These are phyloP conservation scores for Zaprionus lachaisei DNA, from an alignment of 1,140 invertebrate genomes.

Conservation along the genomic window DNA sequence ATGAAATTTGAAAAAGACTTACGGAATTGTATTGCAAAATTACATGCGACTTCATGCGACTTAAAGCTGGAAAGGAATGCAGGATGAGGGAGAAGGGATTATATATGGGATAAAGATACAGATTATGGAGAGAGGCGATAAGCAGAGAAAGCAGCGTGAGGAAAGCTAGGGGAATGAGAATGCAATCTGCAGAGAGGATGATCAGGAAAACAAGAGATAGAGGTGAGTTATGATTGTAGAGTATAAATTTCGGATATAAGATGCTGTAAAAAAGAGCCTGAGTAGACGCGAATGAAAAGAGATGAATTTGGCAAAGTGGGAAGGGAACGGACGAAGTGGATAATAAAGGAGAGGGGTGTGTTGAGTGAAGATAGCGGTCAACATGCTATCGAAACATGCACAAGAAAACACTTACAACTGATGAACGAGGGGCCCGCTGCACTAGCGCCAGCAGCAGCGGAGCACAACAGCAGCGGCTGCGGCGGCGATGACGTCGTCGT, in stretches of 20 bases:
- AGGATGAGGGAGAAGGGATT: background rate
- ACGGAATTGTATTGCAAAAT: constrained; percentile 28
- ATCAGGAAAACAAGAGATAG: too few species aligned
- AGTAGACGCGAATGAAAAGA: too few species aligned
- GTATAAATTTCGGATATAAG: too few species aligned
- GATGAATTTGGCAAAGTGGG: too few species aligned
- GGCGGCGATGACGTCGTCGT: constrained; percentile 41
- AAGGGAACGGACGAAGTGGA: background rate
- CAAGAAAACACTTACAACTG: constrained; percentile 79
- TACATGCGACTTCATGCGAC: constrained; percentile 25
- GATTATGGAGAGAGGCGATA: background rate
- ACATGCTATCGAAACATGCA: constrained; percentile 23
- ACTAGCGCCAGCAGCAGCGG: constrained; percentile 31
- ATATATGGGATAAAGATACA: background rate
- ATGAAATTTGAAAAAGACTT: constrained; percentile 14
- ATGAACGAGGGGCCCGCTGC: constrained; percentile 65
- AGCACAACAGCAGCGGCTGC: constrained; percentile 40
- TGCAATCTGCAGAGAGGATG: too few species aligned
- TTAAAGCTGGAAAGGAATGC: background rate
- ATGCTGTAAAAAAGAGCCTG: too few species aligned
- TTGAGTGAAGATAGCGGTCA: background rate
- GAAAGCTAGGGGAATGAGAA: too few species aligned
- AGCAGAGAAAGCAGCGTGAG: too few species aligned
- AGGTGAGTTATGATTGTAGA: too few species aligned
- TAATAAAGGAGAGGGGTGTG: background rate